Evolutionary conservation across 1,140 invertebrate species (phyloP), one percentile per base, ranked within the genome.

Genomic region (Teleopsis dalmanni): DNA sequence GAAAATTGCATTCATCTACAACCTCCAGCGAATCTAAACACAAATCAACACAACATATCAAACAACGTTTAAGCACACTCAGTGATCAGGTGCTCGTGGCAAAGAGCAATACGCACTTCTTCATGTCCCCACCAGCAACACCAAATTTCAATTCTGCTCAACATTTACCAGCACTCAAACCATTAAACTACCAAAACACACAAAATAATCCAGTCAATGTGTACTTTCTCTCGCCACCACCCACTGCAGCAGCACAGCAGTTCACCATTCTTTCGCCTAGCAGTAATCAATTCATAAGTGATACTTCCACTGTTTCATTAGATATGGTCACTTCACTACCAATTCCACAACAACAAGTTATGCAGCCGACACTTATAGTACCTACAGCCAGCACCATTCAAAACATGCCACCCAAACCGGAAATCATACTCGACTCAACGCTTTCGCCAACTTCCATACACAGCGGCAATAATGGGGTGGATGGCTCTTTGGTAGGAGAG

Each of bases 401-500:
- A 19, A 58, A 62, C 53, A 59, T 62, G 51, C 65, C 64, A 37
- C 53, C 65, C 42, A 69, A 69, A 51, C 65, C 65, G 43, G 65
- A 69, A 65, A 69, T 69, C 47, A 69, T 69, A 53, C 62, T 69
- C 41, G 65, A 69, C 45, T 68, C 65, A 16, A 69, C 65, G n/a
- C 60, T 69, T 18, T 69, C 65, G 18, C 65, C 65, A 18, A 62
- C 52, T 9, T 52, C 55, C n/a, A 26, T 54, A 25, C 59, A 34
- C 49, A 64, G 40, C 47, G 53, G 44, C 19, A 26, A 34, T 22
- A 46, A 47, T 13, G 54, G 51, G 8, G 36, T 42, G 43, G 48
- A 22, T 19, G 37, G 45, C 9, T 33, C 36, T 25, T n/a, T 52
- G 23, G 52, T 43, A 34, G 40, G 26, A 16, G 62, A 65, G 51